Evolutionary conservation across 2,888 invertebrate genomes (phyloP), one percentile per base, ranked within the genome.

Genomic region (Artemia sinica): DNA sequence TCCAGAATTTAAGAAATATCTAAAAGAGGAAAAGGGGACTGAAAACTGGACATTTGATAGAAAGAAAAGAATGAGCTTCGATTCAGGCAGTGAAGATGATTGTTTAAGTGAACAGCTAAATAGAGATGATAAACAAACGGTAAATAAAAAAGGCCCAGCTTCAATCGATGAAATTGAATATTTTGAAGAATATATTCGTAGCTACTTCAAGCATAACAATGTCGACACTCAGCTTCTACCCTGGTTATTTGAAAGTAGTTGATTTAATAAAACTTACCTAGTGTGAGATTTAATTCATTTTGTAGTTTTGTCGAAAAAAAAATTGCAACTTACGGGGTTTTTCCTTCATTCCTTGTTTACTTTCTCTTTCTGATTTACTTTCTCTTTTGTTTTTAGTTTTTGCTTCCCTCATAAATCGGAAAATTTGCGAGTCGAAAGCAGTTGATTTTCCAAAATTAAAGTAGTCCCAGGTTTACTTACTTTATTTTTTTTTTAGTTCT

Each of bases 181-280:
- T 58, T 58, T 58, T 58, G 58, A 58, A 9, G 58, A 58, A 10
- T 58, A 14, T 58, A 58, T 58, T 58, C 58, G 58, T 18, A 58
- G 58, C 58, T 58, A 58, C 18, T 58, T 58, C 10, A 18, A 58
- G 18, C n/a, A 18, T 58, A n/a, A 58, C 10, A 58, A 58, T 58
- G 58, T 58, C 18, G 10, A 58, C 14, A n/a, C 14, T 14, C 18
- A n/a, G 8, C 58, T 14, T 1, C 58, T 58, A 14, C 58, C 58
- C 8, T 58, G 58, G 58, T 18, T 58, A 18, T 58, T 58, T 58
- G 58, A 28, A 28, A 28, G 28, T 28, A 28, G 28, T 28, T 28
- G 28, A 28, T 28, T 28, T 28, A 28, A 28, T 28, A 28, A 28
- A 28, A 28, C 28, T 28, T 28, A n/a, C n/a, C n/a, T n/a, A n/a